Base-by-base conservation (phyloP, 64 coral and sea anemone genomes). In the Montipora sp. region DNA sequence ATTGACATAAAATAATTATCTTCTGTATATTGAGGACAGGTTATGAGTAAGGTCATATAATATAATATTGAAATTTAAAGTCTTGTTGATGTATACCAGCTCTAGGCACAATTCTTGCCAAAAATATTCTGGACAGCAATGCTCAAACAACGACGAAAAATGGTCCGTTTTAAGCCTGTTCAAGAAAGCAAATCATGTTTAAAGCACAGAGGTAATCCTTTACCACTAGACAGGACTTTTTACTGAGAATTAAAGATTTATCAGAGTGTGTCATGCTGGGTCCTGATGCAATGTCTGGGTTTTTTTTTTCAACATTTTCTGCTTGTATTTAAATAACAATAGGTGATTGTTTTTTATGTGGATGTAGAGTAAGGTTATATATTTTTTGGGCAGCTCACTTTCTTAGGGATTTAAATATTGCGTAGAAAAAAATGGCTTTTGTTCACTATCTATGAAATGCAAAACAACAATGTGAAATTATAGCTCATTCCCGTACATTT, bases 101-200 rank as follows among this genome's bases (percentile, higher is more conserved):
- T 72, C 10, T 20, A 47, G 45, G 18, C 3, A 50, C 36, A 85
- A 51, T 15, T 48, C 65, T 7, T 21, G 66, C 44, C 71, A 11
- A 85, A 71, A 46, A 71, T 50, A 47, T 48, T 45, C 24, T 84
- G 16, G 59, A 18, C 82, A 71, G 71, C 61, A 69, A 85, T 85
- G 82, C 66, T 72, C 11, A 68, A 36, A 5, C 44, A 48, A 11
- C 16, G 82, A 3, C 66, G 82, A 85, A 85, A 85, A 71, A 65
- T 85, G n/a, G 82, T 85, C 7, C 82, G 82, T 23, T 85, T 85
- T 85, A 85, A 85, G 19, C 63, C 46, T 20, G 82, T 71, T 85
- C 82, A 71, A 11, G 61, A 66, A 15, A 70, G n/a, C 22, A 51
- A 72, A 51, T 47, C 19, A 10, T 47, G 59, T 49, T 13, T 50